A percentile compares a stretch with the other conserved stretches of the same genome.
Conservation (phyloP, 2,797 vertebrate genomes). For the Bradypodion pumilum region DNA sequence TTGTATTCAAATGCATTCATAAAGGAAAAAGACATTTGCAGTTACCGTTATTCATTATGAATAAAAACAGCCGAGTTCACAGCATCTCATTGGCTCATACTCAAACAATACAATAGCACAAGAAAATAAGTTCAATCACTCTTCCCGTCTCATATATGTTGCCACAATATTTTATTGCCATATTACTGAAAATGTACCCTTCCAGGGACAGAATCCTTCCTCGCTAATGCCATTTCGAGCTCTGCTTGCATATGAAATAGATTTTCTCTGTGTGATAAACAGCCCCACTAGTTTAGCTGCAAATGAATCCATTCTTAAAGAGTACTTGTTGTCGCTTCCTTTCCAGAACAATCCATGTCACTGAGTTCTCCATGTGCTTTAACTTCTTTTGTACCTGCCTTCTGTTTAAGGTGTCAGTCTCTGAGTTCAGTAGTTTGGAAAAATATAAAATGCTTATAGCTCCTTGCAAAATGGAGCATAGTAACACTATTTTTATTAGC, state of each 20-base stretch:
- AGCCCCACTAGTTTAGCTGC: slow-evolving; percentile 57
- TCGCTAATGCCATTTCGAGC: slow-evolving; percentile 62
- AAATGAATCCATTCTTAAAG: slow-evolving; percentile 69
- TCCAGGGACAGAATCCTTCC: slow-evolving; percentile 47
- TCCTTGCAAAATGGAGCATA: slow-evolving; percentile 65
- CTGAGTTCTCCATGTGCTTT: slow-evolving; percentile 58
- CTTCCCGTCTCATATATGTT: slow-evolving; percentile 43
- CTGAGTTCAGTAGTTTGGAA: slow-evolving; percentile 47
- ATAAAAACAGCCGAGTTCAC: slow-evolving; percentile 62
- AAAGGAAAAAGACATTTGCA: slow-evolving; percentile 21
- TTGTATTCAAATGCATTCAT: slow-evolving; percentile 52
- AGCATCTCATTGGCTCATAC: slow-evolving; percentile 53
- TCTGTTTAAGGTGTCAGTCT: slow-evolving; percentile 57
- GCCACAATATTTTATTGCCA: slow-evolving; percentile 64
- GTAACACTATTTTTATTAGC: slow-evolving; percentile 74
- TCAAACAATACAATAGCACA: slow-evolving; percentile 58
- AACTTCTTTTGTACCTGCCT: slow-evolving; percentile 60
- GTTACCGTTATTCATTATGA: slow-evolving; percentile 52
- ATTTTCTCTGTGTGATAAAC: slow-evolving; percentile 72
- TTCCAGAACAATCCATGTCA: slow-evolving; percentile 48
- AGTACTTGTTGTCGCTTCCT: slow-evolving; percentile 64
- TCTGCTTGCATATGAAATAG: slow-evolving; percentile 68
- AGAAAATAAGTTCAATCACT: slow-evolving; percentile 66
- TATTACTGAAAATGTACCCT: slow-evolving; percentile 63
- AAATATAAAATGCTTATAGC: slow-evolving; percentile 66